A percentile compares a stretch with the other conserved stretches of the same genome.
Evolutionary conservation across 2,888 invertebrate species (phyloP).

Genomic region (Acanthopleura granulata): DNA sequence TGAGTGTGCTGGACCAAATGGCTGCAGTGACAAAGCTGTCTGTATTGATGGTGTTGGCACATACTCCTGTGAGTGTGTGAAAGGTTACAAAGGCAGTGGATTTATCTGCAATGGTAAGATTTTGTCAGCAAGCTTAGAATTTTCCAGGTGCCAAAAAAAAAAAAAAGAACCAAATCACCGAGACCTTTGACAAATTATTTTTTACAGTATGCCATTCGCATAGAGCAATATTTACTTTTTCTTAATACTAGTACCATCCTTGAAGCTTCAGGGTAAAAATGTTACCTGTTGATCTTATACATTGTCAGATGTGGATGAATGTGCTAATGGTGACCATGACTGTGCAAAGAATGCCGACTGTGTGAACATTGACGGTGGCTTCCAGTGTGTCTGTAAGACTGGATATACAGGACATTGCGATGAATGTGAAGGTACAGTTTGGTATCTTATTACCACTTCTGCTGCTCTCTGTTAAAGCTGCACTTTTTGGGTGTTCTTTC

Average conservation of each 20-base stretch:
- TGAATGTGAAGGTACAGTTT: slow-evolving; percentile 19
- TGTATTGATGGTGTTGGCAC: slow-evolving; percentile 11
- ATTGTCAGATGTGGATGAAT: slow-evolving; percentile 34
- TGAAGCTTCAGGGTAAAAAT: no score
- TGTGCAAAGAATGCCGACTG: slow-evolving; percentile 29
- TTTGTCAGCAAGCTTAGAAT: no score
- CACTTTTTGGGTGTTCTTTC: no score
- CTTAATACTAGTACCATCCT: no score
- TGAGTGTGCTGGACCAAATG: slow-evolving; percentile 22
- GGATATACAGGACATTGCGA: slow-evolving; percentile 26
- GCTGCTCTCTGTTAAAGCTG: no score
- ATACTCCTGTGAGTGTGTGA: slow-evolving; percentile 21
- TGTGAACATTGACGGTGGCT: slow-evolving; percentile 29
- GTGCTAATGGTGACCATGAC: slow-evolving; percentile 25
- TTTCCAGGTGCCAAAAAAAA: no score
- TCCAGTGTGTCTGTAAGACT: slow-evolving; percentile 27
- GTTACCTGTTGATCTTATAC: no score
- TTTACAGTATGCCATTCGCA: no score
- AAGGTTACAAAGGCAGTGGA: slow-evolving; percentile 23
- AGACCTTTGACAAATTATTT: no score
- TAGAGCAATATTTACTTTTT: no score
- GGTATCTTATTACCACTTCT: no score
- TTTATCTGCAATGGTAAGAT: slow-evolving; percentile 21
- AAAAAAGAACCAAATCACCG: no score
- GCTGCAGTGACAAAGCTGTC: slow-evolving; percentile 17